A percentile compares a stretch with the other conserved stretches of the same genome.
Conservation (phyloP, 2,113 vertebrate species). For the Parus major region DNA sequence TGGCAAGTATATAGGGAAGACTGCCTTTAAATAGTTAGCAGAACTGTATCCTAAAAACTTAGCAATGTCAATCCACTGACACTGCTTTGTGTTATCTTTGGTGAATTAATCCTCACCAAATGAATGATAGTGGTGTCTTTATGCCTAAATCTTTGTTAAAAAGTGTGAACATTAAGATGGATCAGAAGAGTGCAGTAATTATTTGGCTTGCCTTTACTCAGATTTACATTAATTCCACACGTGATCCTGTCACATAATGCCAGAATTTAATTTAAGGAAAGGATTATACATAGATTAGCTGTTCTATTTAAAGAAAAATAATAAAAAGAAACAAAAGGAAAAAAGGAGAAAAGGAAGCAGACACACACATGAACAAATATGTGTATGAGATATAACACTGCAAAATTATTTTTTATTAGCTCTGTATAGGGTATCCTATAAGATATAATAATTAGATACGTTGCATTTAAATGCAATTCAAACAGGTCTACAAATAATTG, state of each 20-base stretch:
- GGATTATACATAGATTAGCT: slow-evolving; percentile 42
- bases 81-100: not conserved
- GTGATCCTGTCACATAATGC: not conserved
- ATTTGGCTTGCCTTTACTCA: not conserved
- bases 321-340: too few species aligned
- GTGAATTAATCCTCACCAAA: slow-evolving; percentile 23
- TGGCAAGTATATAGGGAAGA: not conserved
- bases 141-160: slow-evolving; percentile 13
- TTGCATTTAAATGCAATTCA: not conserved
- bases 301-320: not conserved
- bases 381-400: not conserved
- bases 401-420: not conserved
- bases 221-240: slow-evolving; percentile 16
- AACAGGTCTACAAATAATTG: not conserved
- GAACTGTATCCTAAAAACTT: not conserved
- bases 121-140: not conserved
- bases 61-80: not conserved
- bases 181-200: slow-evolving; percentile 9
- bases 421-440: not conserved
- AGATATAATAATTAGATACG: not conserved
- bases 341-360: not conserved
- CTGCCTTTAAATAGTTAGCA: not conserved
- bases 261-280: slow-evolving; percentile 45
- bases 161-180: slow-evolving; percentile 15
- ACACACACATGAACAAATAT: not conserved